A percentile compares a stretch with the other conserved stretches of the same genome.
Conservation (phyloP, 2,113 vertebrate species). For the Elanus axillaris region DNA sequence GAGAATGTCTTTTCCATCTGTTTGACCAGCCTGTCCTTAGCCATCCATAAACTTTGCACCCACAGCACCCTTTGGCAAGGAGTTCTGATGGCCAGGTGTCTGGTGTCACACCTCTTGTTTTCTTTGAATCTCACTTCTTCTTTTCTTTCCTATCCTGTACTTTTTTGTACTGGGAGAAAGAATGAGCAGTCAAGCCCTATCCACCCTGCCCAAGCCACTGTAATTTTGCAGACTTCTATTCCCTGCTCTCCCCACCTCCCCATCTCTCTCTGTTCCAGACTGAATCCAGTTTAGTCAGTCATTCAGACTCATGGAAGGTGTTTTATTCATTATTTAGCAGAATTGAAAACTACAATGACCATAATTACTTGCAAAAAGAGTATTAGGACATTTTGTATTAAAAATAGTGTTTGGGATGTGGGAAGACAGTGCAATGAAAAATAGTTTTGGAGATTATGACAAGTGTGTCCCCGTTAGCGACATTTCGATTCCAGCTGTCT, state of each 20-base stretch:
- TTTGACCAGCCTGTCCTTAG: not conserved
- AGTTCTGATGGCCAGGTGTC: not conserved
- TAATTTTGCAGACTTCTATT: not conserved
- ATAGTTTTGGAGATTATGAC: not conserved
- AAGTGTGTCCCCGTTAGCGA: not conserved
- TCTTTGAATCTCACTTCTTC: not conserved
- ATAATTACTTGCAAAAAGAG: not conserved
- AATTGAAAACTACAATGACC: not conserved
- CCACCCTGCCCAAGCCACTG: not conserved
- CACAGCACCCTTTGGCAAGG: not conserved
- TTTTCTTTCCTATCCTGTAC: not conserved
- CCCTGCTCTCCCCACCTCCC: no score
- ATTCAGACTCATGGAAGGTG: not conserved
- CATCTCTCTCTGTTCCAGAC: not conserved
- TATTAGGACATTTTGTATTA: not conserved
- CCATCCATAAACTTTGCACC: not conserved
- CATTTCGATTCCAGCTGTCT: not conserved
- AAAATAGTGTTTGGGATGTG: not conserved
- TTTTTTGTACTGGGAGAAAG: not conserved
- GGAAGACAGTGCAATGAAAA: not conserved
- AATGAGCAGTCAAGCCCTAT: not conserved
- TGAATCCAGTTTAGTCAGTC: not conserved
- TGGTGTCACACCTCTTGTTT: not conserved
- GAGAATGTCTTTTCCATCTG: not conserved
- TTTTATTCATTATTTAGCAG: not conserved